Conservation (phyloP, 2,888 invertebrate genomes). For the Smittia aterrima region DNA sequence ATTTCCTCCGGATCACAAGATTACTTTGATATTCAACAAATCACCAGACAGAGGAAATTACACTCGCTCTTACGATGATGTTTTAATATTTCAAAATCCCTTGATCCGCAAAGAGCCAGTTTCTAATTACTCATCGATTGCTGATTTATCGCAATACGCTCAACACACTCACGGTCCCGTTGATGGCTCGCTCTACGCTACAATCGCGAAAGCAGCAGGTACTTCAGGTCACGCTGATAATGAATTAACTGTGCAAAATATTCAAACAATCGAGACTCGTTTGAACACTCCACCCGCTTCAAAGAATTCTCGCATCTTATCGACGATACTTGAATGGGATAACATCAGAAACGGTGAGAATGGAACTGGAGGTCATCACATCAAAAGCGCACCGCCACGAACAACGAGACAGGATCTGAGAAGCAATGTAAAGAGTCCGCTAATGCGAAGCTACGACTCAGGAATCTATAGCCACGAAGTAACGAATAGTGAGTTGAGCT, state of each 20-base stretch:
- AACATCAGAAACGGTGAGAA: constrained; percentile 54
- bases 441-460: constrained; percentile 30
- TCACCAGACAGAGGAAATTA: constrained; percentile 24
- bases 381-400: neutral
- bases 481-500: constrained; percentile 27
- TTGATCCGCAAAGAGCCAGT: constrained; percentile 46
- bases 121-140: constrained; percentile 26
- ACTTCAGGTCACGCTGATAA: constrained; percentile 49
- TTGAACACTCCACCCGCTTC: constrained; percentile 30
- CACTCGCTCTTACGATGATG: constrained; percentile 18
- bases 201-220: constrained; percentile 54
- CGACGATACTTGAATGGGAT: constrained; percentile 41
- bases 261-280: constrained; percentile 38
- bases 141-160: constrained; percentile 42
- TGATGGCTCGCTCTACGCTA: constrained; percentile 88
- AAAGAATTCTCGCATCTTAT: constrained; percentile 36
- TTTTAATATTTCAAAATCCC: constrained; percentile 46
- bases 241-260: constrained; percentile 45
- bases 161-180: constrained; percentile 79
- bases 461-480: constrained; percentile 40
- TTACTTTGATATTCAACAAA: constrained; percentile 45
- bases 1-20: constrained; percentile 46
- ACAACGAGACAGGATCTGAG: neutral
- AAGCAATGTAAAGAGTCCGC: constrained; percentile 28
- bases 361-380: constrained; percentile 21